Percentiles rank a stretch among this genome's conserved stretches.
phyloP scores from a whole-genome alignment of 1,140 invertebrate species.

The Brachionus rubens region DNA sequence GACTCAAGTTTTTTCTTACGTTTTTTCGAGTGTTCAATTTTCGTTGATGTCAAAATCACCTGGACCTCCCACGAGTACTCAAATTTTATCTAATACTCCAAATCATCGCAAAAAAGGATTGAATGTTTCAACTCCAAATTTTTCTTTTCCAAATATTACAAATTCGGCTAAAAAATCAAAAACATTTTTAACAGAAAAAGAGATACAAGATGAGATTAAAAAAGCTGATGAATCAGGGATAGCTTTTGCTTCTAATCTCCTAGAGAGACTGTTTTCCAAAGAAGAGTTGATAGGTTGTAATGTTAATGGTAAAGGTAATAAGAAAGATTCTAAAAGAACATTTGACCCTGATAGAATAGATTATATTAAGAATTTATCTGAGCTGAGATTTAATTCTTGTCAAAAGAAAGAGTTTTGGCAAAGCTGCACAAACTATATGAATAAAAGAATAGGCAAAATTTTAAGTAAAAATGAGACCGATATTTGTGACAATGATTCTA shows the following conservation, averaged over 20 bases:
- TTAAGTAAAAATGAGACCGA: not conserved
- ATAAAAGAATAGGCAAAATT: not conserved
- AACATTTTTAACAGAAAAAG: not conserved
- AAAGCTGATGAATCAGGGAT: not conserved
- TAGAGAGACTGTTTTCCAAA: not conserved
- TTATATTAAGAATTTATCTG: not conserved
- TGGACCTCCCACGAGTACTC: not conserved
- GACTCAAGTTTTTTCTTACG: too few relatives aligned
- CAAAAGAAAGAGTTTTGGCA: not conserved
- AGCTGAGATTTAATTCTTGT: not conserved
- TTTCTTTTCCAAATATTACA: not conserved
- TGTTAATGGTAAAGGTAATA: not conserved
- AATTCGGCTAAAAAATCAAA: not conserved
- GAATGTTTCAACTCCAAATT: not conserved
- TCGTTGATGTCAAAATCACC: not conserved
- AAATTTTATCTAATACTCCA: not conserved
- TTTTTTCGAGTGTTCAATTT: too few relatives aligned
- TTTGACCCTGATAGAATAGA: not conserved
- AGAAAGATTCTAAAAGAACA: not conserved
- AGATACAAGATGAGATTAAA: not conserved
- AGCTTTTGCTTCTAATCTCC: not conserved
- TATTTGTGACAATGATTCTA: too few relatives aligned
- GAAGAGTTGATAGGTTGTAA: conserved; percentile 12
- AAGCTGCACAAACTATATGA: not conserved
- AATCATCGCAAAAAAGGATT: not conserved